Conservation (phyloP, 2,797 vertebrate species). For the Allobates femoralis region DNA sequence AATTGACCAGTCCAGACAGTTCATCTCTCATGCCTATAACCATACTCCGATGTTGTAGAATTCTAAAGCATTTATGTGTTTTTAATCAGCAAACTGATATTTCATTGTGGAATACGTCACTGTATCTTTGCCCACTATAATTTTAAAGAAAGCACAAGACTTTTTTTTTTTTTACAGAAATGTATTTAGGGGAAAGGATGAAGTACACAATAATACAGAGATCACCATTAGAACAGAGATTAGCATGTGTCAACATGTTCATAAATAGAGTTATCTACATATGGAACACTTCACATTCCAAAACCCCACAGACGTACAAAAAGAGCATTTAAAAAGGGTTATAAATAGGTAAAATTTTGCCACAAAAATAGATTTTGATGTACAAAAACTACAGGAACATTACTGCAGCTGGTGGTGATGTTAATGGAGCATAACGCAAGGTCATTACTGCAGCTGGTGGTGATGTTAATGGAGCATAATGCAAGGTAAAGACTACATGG, state of each 20-base stretch:
- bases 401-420: constrained; percentile 10
- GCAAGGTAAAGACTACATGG: background rate
- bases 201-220: constrained; percentile 32
- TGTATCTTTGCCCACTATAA: too few species aligned
- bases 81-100: too few species aligned
- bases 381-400: constrained; percentile 39
- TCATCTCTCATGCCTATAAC: too few species aligned
- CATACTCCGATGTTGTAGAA: too few species aligned
- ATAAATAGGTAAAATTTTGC: constrained; percentile 59
- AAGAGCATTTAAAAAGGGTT: constrained; percentile 49
- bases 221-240: constrained; percentile 25
- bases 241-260: constrained; percentile 15
- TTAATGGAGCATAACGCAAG: constrained; percentile 9
- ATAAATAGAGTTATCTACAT: constrained; percentile 25
- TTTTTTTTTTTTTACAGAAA: constrained; percentile 49
- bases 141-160: background rate
- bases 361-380: constrained; percentile 53
- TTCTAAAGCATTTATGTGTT: too few species aligned
- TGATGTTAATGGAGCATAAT: constrained; percentile 4
- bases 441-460: constrained; percentile 17
- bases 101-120: too few species aligned
- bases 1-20: too few species aligned
- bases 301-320: constrained; percentile 47
- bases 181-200: constrained; percentile 49
- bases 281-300: constrained; percentile 28